Evolutionary conservation across 2,113 vertebrate species (phyloP), one percentile per base, ranked within the genome.

Genomic region (Tragelaphus strepsiceros): DNA sequence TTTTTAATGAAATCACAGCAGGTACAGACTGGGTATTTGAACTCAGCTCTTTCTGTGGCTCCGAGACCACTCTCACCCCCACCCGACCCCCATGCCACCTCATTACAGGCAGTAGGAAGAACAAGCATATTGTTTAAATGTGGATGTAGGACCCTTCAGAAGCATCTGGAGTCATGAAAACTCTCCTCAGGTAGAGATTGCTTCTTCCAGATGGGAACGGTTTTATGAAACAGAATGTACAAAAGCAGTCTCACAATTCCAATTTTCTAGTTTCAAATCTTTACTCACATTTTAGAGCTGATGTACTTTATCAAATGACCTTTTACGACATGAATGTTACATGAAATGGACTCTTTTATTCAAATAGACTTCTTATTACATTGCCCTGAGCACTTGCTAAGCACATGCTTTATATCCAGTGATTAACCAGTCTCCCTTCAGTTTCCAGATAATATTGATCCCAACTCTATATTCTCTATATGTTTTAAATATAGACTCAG

Each of bases 181-280:
- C 8, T 30, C 24, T 78, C 61, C 16, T 26, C 21, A 46, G 3
- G 3, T 32, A 26, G 26, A 87, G 8, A 39, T 51, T 71, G 51
- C 24, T 91, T 61, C 93, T 30, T 88, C 19, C 43, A 61, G 5
- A 8, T 51, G 59, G 19, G 56, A 49, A 32, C 0, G 1, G 24
- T 93, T 80, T 89, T 74, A 91, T 62, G 26, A 80, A 85, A 62
- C 21, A 54, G 53, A 39, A 2, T 49, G 1, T 74, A 6, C 14
- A 59, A 30, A 88, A 93, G 59, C 61, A 81, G n/a, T 84, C 3
- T 35, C 12, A 58, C 19, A 15, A 19, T 54, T 54, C 9, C 21
- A 15, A 26, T 95, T 93, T 96, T 88, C 82, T 67, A 54, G 14
- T 81, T 95, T 93, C 58, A 88, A 32, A 78, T 84, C 43, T 92